Percentiles rank a stretch among this genome's conserved stretches.
Conservation (phyloP, 2,797 vertebrate species). For the Streptopelia turtur region DNA sequence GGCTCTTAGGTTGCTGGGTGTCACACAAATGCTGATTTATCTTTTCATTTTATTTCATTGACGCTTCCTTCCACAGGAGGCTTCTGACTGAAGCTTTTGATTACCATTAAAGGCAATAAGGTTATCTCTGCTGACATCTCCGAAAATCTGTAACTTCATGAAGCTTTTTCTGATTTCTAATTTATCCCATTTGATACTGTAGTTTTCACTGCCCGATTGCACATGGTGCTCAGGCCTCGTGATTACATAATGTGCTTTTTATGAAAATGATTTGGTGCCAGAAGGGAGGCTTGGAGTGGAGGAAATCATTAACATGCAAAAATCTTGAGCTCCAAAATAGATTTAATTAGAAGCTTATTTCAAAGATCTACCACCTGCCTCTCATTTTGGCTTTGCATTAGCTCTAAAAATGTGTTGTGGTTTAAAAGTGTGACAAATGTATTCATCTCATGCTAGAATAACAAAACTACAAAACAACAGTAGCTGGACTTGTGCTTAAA, state of each 20-base stretch:
- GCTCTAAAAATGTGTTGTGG: neutral
- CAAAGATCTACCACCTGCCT: conserved; percentile 7
- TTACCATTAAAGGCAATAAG: neutral
- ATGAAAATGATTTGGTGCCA: conserved; percentile 18
- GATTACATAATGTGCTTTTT: neutral
- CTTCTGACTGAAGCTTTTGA: neutral
- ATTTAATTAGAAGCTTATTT: conserved; percentile 50
- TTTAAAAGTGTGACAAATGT: neutral
- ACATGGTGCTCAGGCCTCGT: neutral
- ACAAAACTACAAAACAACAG: conserved; percentile 36
- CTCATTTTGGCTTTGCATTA: conserved; percentile 21
- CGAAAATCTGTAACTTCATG: neutral
- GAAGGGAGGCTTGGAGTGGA: conserved; percentile 27
- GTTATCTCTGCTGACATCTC: neutral
- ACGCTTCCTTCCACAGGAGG: rapidly evolving
- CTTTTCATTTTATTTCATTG: neutral
- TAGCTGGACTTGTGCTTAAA: conserved; percentile 64
- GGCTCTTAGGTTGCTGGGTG: neutral
- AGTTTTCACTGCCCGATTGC: conserved; percentile 7
- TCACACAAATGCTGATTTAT: neutral
- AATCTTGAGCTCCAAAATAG: neutral
- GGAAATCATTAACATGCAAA: conserved; percentile 53
- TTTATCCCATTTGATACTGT: neutral
- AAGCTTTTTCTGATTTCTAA: neutral
- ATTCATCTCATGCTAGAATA: conserved; percentile 1